Conservation (phyloP, 2,113 vertebrate species). For the Microtus montanus region DNA sequence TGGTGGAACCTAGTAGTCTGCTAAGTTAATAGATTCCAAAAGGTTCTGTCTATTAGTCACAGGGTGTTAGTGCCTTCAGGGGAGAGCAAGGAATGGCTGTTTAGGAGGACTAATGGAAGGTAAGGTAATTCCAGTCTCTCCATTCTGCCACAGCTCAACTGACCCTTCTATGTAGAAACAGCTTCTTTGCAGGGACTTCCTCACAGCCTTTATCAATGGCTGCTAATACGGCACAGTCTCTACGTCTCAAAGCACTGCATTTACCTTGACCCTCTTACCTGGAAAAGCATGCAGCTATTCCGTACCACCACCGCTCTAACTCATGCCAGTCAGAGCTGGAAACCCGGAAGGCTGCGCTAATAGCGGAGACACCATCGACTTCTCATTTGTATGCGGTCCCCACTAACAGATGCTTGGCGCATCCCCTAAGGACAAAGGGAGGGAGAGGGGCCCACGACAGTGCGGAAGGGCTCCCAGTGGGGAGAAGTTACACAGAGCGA, state of each 20-base stretch:
- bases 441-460: background rate
- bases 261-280: background rate
- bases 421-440: background rate
- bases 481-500: conserved; percentile 27
- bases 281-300: background rate
- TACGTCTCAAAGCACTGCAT: background rate
- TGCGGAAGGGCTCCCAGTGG: background rate
- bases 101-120: background rate
- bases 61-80: background rate
- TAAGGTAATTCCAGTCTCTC: background rate
- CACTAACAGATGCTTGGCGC: conserved; percentile 43
- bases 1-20: background rate
- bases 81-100: background rate
- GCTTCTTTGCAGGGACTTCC: background rate
- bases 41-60: background rate
- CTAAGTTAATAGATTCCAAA: background rate
- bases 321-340: background rate
- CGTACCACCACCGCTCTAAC: background rate
- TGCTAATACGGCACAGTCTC: background rate
- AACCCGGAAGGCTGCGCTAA: background rate
- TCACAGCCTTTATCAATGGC: background rate
- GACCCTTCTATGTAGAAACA: background rate
- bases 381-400: conserved; percentile 8
- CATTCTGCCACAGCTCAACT: background rate
- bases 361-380: conserved; percentile 10